A percentile compares a stretch with the other conserved stretches of the same genome.
phyloP scores from a whole-genome alignment of 1,140 invertebrate species.

The Aporrectodea caliginosa region DNA sequence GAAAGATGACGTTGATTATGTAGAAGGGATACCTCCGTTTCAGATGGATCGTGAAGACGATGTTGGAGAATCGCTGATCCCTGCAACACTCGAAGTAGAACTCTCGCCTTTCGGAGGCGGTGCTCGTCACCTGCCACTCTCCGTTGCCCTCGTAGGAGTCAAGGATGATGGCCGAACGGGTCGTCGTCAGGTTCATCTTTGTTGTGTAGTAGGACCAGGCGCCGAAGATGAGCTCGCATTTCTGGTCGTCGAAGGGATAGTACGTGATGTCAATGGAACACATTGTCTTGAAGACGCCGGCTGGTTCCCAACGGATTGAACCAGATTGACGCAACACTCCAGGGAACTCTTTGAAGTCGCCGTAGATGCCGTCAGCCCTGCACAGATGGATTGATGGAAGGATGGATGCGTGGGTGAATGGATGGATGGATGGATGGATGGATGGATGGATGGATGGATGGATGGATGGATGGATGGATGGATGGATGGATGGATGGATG shows the following conservation, averaged over 20 bases:
- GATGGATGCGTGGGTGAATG: neutral
- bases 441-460: neutral
- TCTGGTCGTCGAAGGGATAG: slow-evolving; percentile 34
- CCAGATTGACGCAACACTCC: slow-evolving; percentile 13
- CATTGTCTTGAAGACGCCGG: slow-evolving; percentile 33
- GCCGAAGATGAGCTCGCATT: slow-evolving; percentile 29
- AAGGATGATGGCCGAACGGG: slow-evolving; percentile 20
- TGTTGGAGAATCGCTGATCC: slow-evolving; percentile 29
- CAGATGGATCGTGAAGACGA: slow-evolving; percentile 24
- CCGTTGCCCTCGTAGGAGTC: slow-evolving; percentile 32
- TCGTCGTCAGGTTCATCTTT: slow-evolving; percentile 33
- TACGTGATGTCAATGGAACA: slow-evolving; percentile 32
- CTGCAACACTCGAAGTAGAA: slow-evolving; percentile 29
- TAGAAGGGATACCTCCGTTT: slow-evolving; percentile 25
- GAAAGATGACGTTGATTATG: slow-evolving; percentile 31
- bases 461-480: neutral
- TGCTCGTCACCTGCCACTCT: slow-evolving; percentile 24
- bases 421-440: neutral
- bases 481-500: too few relatives aligned
- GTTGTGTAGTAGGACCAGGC: slow-evolving; percentile 33
- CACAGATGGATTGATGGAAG: neutral
- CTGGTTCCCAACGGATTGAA: slow-evolving; percentile 27
- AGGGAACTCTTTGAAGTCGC: slow-evolving; percentile 26
- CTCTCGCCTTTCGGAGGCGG: slow-evolving; percentile 19
- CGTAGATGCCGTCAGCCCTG: slow-evolving; percentile 28